These are phyloP conservation scores for Paradoxurus hermaphroditus DNA, from an alignment of 2,113 vertebrate genomes.

Conservation along the genomic window DNA sequence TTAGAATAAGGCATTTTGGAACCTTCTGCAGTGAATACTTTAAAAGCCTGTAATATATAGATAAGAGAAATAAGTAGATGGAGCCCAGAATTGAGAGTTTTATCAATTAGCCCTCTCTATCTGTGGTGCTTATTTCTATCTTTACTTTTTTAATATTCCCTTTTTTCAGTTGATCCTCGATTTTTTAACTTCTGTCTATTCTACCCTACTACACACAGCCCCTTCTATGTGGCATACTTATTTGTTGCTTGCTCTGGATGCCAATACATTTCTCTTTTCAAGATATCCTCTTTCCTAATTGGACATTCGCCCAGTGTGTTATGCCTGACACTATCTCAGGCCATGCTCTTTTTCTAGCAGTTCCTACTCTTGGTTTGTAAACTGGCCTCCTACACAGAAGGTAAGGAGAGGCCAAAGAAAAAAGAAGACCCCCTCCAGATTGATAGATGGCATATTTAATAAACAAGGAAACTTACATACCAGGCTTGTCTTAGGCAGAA, in stretches of 20 bases:
- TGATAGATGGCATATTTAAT: background rate
- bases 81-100: background rate
- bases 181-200: background rate
- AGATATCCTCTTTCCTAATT: background rate
- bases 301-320: background rate
- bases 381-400: background rate
- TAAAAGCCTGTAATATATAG: background rate
- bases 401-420: background rate
- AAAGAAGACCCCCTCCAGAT: background rate
- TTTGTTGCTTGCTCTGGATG: background rate
- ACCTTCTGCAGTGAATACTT: background rate
- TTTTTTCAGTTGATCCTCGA: background rate
- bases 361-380: background rate
- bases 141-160: background rate
- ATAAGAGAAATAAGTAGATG: background rate
- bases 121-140: background rate
- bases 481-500: background rate
- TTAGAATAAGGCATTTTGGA: background rate
- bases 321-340: background rate
- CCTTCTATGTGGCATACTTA: background rate
- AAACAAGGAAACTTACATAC: background rate
- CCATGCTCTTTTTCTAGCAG: background rate
- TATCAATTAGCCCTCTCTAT: background rate
- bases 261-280: background rate
- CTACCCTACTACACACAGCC: background rate